phyloP scores from a whole-genome alignment of 2,797 vertebrate genomes.

The Lophotriccus pileatus region DNA sequence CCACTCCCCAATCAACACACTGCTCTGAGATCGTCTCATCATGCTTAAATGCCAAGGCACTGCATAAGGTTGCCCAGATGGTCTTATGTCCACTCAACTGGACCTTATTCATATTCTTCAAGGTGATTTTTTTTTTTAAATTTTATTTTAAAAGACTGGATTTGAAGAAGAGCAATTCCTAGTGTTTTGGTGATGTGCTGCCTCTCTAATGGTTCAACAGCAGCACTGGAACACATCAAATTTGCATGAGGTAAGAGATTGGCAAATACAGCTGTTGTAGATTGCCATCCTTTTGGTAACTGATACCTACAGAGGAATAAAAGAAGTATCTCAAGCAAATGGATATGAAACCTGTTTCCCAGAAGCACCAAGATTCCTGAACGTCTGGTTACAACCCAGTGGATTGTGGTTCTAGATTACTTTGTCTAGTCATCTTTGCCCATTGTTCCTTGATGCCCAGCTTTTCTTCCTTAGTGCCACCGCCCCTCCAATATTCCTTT shows the following conservation, averaged over 20 bases:
- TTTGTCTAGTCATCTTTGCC: not conserved
- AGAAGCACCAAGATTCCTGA: not conserved
- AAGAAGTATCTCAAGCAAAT: not conserved
- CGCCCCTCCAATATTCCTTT: not conserved
- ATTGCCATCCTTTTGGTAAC: not conserved
- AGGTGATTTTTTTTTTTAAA: not conserved
- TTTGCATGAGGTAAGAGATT: rapidly evolving
- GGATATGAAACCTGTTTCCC: not conserved
- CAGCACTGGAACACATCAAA: not conserved
- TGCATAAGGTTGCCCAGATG: not conserved
- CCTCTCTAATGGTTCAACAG: not conserved
- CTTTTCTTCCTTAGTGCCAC: not conserved
- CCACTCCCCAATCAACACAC: not conserved
- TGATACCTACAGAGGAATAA: not conserved
- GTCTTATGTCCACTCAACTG: not conserved
- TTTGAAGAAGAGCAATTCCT: not conserved
- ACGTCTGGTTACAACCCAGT: not conserved
- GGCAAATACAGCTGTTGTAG: not conserved
- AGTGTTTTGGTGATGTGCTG: not conserved
- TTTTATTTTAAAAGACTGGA: not conserved
- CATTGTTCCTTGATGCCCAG: not conserved
- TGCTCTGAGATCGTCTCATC: not conserved
- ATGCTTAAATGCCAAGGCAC: not conserved
- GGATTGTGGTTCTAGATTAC: not conserved
- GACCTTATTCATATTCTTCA: not conserved